Evolutionary conservation across 2,888 invertebrate genomes (phyloP), one percentile per base, ranked within the genome.

Genomic region (Deilephila porcellus): DNA sequence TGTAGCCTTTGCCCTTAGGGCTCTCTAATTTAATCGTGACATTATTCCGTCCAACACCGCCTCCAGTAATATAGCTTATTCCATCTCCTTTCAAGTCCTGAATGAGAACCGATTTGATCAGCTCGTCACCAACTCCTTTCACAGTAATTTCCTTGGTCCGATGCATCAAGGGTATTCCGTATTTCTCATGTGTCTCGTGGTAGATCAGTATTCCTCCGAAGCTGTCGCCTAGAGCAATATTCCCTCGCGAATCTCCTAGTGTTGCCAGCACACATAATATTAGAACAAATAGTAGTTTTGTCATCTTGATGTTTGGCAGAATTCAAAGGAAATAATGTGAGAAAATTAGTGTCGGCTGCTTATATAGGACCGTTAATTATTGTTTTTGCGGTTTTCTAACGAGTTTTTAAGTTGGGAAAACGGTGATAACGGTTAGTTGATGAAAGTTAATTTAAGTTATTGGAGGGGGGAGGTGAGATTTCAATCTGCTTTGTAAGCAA

Each of bases 1-100:
- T 83, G 34, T 82, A 87, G 0, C 86, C 85, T 1, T 74, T 37
- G 2, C 83, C 82, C 3, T 74, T 77, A 4, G n/a, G n/a, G 64
- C 83, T 78, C 53, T 82, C 74, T 20, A 88, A 75, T 59, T 79
- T 80, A 4, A 88, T 80, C 0, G 82, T 81, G 1, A 86, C 84
- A 25, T 77, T 80, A 3, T 70, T 75, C 4, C 70, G 52, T 1
- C 84, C 84, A 8, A 87, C n/a, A 0, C 87, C 87, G 0, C 87
- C 87, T 4, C 74, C 14, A 5, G 74, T 79, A n/a, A 86, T 79
- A 11, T 79, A 81, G 60, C 84, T 82, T 1, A 72, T 62, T 1
- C 83, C 84, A 8, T 79, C 72, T 0, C 86, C 86, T 8, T 78
- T 73, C 45, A 85, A 71, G 60, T 87, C 85, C 20, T 76, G 80